Evolutionary conservation across 2,113 vertebrate genomes (phyloP), one percentile per base, ranked within the genome.

Genomic region (Callionymus lyra): DNA sequence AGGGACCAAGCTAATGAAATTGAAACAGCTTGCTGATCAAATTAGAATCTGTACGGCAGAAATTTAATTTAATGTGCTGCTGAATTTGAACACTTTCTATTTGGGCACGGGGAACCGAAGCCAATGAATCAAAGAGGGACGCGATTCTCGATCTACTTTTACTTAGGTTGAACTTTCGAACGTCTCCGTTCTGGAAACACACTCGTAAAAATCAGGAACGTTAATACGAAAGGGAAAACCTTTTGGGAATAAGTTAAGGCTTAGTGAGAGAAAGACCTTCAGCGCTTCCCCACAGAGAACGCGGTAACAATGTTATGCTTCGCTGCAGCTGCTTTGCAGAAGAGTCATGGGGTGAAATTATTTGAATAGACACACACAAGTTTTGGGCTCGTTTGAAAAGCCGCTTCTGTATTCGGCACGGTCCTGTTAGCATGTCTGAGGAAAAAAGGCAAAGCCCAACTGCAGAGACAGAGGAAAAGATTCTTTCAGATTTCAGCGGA

Each of bases 41-140:
- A 82, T 81, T 80, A 80, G 71, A 86, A 83, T 85, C 58, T 84
- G 75, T 65, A 81, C 56, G 59, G 76, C 73, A 80, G 68, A 80
- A 84, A 86, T 86, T 89, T 88, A 87, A 86, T 82, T 71, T 79
- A 85, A 86, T 21, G 10, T 88, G 86, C 84, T 56, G 55, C 67
- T 81, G 76, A 78, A 70, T 87, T 83, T 51, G 61, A 72, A 55
- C 50, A 76, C 66, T 86, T 86, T 83, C 66, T 86, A 83, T 86
- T 80, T 61, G 64, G 64, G 53, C 47, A 36, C 46, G 79, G 49
- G 50, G 74, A 70, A 56, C 78, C 77, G 84, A 87, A 85, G 82
- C 37, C 60, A 67, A 75, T 83, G 68, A 80, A 80, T 78, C 76
- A 75, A 53, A 45, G 15, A 1, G 44, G 44, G 46, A 48, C 56